A percentile compares a stretch with the other conserved stretches of the same genome.
phyloP scores from a whole-genome alignment of 2,797 vertebrate genomes.

The Falco cherrug region DNA sequence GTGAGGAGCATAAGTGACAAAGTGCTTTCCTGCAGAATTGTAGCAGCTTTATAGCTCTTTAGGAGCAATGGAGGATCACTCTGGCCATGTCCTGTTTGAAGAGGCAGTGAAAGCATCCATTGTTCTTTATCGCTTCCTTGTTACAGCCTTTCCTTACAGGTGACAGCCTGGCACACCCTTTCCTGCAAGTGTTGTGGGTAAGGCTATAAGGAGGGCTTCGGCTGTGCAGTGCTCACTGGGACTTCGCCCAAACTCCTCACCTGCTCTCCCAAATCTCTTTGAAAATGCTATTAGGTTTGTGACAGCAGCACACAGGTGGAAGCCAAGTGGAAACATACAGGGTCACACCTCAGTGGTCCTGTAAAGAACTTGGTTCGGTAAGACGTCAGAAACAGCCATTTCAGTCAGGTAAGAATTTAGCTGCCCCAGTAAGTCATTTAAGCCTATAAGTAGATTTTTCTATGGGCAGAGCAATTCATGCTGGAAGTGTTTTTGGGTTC shows the following conservation, averaged over 20 bases:
- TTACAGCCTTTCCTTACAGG: background rate
- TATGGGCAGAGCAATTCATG: background rate
- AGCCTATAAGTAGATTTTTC: background rate
- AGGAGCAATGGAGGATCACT: background rate
- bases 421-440: background rate
- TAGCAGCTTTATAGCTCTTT: background rate
- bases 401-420: background rate
- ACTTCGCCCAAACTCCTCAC: background rate
- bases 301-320: background rate
- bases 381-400: background rate
- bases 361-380: background rate
- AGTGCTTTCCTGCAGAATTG: background rate
- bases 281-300: background rate
- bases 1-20: background rate
- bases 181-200: background rate
- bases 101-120: background rate
- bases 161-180: background rate
- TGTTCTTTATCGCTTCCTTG: background rate
- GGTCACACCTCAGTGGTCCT: background rate
- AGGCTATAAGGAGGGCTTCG: background rate
- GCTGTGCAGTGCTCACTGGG: background rate
- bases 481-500: background rate
- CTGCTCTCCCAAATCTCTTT: background rate
- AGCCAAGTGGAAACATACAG: background rate
- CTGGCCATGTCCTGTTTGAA: background rate